phyloP scores from a whole-genome alignment of 2,888 invertebrate species.

The Lasioglossum marginatum region DNA sequence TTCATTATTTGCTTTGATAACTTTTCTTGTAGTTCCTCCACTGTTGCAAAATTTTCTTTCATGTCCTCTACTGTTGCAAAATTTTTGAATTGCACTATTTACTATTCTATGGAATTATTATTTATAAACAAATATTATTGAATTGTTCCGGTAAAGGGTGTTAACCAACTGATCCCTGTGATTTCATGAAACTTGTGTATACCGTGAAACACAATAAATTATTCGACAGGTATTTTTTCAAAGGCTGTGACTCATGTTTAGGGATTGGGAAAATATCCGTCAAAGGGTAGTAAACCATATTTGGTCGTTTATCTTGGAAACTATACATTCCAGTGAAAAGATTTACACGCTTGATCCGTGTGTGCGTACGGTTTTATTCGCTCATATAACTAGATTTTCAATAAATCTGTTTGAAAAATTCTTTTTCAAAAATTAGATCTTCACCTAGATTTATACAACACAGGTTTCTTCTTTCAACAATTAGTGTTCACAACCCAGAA shows the following conservation, averaged over 20 bases:
- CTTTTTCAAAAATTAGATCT: background rate
- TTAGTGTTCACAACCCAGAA: no score
- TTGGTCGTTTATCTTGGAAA: background rate
- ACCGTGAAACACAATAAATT: background rate
- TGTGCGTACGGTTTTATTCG: background rate
- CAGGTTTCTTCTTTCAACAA: no score
- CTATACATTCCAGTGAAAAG: background rate
- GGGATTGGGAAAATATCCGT: background rate
- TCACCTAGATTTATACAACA: background rate
- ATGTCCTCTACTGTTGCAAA: background rate
- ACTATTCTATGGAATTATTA: background rate
- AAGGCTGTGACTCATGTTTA: background rate
- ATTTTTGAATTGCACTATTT: background rate
- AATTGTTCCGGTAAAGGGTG: background rate
- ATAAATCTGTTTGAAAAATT: background rate
- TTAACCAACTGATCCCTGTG: background rate
- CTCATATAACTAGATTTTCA: background rate
- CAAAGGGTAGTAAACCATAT: background rate
- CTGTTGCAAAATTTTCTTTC: background rate
- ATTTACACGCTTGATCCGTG: background rate
- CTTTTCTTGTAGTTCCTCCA: background rate
- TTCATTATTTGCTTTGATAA: background rate
- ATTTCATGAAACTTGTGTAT: background rate
- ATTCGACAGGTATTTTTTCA: background rate
- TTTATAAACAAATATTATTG: background rate